Evolutionary conservation across 2,888 invertebrate species (phyloP).

Genomic region (Ceriagrion tenellum): DNA sequence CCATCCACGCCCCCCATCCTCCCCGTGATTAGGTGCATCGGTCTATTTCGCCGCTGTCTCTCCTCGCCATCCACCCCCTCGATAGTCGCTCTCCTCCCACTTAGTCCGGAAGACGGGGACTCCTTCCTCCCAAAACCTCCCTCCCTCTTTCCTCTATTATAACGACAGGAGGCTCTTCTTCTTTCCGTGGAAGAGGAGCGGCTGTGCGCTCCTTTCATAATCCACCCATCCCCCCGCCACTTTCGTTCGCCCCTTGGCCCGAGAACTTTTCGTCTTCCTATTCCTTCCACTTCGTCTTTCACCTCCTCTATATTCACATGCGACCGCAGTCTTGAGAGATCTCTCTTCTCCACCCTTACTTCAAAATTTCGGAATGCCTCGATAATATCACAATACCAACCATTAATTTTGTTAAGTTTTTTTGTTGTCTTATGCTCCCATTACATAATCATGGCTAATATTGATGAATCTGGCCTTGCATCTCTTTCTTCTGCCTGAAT

Average conservation of each 20-base stretch:
- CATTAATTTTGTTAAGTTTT: too few relatives aligned
- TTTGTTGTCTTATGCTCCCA: too few relatives aligned
- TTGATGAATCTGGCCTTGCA: too few relatives aligned
- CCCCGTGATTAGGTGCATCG: constrained; percentile 50
- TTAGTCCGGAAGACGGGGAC: background rate
- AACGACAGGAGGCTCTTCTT: background rate
- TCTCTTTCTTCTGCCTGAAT: too few relatives aligned
- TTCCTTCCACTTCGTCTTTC: background rate
- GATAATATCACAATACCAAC: too few relatives aligned
- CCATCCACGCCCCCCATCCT: background rate
- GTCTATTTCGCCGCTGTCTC: constrained; percentile 33
- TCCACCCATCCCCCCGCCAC: background rate
- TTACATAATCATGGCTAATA: too few relatives aligned
- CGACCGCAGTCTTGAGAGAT: background rate
- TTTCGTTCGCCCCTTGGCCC: background rate
- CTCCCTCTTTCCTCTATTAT: background rate
- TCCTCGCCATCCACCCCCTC: background rate
- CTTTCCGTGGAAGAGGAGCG: background rate
- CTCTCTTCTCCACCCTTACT: too few relatives aligned
- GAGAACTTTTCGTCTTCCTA: background rate
- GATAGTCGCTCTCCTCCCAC: background rate
- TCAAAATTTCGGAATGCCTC: too few relatives aligned
- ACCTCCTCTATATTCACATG: background rate
- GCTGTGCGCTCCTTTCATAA: background rate
- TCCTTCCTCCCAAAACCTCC: too few relatives aligned